phyloP scores from a whole-genome alignment of 2,797 vertebrate genomes.

The Hozukius guyotensis region DNA sequence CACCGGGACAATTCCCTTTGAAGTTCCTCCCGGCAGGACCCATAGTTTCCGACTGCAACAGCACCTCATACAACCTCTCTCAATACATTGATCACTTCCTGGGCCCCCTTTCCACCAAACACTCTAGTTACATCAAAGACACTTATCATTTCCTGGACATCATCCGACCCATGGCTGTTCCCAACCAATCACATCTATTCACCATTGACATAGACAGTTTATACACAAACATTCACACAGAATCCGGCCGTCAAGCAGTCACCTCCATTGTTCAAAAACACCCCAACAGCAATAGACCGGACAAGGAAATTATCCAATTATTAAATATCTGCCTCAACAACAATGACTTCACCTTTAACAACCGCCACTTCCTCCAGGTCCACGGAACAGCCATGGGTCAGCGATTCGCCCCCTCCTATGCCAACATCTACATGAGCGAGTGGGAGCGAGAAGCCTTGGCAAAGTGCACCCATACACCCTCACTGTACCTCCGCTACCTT shows the following conservation, averaged over 20 bases:
- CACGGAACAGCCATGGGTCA: neutral
- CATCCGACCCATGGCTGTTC: neutral
- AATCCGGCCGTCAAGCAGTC: neutral
- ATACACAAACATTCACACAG: neutral
- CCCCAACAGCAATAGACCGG: neutral
- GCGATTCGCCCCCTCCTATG: neutral
- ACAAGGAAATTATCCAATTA: no score
- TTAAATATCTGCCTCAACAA: neutral
- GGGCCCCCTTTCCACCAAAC: neutral
- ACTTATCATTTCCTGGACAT: neutral
- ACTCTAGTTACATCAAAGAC: neutral
- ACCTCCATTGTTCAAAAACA: neutral
- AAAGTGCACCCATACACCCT: neutral
- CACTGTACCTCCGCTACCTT: neutral
- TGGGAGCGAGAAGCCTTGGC: neutral
- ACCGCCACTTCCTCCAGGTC: neutral
- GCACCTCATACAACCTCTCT: neutral
- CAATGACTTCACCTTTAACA: neutral
- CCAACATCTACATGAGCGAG: neutral
- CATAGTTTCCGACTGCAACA: neutral
- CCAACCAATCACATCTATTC: neutral
- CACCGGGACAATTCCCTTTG: neutral
- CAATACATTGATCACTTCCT: neutral
- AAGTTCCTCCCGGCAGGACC: neutral
- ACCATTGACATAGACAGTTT: neutral